A percentile compares a stretch with the other conserved stretches of the same genome.
phyloP scores from a whole-genome alignment of 2,797 vertebrate species.

The Malacoraja senta region DNA sequence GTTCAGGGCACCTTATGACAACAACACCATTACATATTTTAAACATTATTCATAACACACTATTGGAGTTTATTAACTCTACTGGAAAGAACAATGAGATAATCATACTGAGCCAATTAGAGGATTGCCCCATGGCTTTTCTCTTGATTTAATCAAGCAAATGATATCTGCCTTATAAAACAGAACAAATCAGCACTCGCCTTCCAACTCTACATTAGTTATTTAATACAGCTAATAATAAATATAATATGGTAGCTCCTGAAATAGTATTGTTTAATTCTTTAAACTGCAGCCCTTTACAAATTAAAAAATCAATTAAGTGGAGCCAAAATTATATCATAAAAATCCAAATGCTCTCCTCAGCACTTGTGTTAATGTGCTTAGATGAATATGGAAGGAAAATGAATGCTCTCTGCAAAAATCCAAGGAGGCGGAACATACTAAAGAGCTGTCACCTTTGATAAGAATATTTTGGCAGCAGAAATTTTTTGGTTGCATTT shows the following conservation, averaged over 20 bases:
- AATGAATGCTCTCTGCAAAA: conserved; percentile 9
- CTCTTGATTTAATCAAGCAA: not conserved
- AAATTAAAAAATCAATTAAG: conserved; percentile 24
- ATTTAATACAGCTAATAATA: conserved; percentile 16
- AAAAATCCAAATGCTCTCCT: not conserved
- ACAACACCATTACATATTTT: not conserved
- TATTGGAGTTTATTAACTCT: not conserved
- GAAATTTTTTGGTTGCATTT: not conserved
- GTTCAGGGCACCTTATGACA: not conserved
- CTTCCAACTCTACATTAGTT: not conserved
- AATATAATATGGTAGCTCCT: conserved; percentile 4
- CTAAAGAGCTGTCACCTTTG: not conserved
- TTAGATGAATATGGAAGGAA: not conserved
- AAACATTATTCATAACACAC: not conserved
- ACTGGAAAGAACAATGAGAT: not conserved
- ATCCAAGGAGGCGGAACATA: not conserved
- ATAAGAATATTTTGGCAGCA: not conserved
- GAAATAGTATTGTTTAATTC: not conserved
- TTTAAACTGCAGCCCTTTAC: not conserved
- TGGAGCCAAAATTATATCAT: not conserved
- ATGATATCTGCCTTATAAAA: not conserved
- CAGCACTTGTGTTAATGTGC: conserved; percentile 17
- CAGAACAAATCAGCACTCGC: not conserved
- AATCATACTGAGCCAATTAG: not conserved
- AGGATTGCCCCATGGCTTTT: not conserved